A percentile compares a stretch with the other conserved stretches of the same genome.
These are phyloP conservation scores for Timema podura DNA, from an alignment of 2,888 invertebrate species.

Conservation along the genomic window DNA sequence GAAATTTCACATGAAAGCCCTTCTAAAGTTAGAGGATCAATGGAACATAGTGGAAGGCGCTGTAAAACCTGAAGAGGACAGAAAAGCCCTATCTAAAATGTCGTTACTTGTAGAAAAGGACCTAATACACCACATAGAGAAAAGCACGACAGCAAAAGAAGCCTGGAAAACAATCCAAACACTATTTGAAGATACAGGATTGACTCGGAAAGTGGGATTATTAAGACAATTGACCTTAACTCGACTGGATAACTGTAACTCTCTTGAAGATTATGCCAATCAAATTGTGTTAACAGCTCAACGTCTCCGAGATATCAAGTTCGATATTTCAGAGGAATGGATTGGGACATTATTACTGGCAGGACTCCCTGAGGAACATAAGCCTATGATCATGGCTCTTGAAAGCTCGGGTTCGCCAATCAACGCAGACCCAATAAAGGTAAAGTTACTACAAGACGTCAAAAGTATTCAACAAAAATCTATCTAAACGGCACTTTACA, in stretches of 20 bases:
- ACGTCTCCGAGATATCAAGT: too few species aligned
- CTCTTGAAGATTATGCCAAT: too few species aligned
- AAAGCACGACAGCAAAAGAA: neutral
- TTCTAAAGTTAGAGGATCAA: neutral
- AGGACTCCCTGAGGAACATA: too few species aligned
- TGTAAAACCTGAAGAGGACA: neutral
- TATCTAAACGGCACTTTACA: neutral
- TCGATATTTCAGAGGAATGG: too few species aligned
- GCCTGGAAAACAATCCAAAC: neutral
- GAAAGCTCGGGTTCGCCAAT: neutral
- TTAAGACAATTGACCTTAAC: neutral
- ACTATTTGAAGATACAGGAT: neutral
- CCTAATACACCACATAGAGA: neutral
- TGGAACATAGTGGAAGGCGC: neutral
- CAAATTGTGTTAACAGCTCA: too few species aligned
- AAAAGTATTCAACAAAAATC: neutral
- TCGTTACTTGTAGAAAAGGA: neutral
- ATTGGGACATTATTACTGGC: too few species aligned
- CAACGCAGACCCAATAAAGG: neutral
- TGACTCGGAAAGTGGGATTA: neutral
- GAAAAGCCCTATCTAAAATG: neutral
- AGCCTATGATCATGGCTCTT: too few species aligned
- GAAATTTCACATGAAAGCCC: slow-evolving; percentile 6
- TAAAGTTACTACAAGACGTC: neutral
- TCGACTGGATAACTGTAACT: neutral